Evolutionary conservation across 1,140 invertebrate species (phyloP).

Genomic region (Sycobia sp.): DNA sequence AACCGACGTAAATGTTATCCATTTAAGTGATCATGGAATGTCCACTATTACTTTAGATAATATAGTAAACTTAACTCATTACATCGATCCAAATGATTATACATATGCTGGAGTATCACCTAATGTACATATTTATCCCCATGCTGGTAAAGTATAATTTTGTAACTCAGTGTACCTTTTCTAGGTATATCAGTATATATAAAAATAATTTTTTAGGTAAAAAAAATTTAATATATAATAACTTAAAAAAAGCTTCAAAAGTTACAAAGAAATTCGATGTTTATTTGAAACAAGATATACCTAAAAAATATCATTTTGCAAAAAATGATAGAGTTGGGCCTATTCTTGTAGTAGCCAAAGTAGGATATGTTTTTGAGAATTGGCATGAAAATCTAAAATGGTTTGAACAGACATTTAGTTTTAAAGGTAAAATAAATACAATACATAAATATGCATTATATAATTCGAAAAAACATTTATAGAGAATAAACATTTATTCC

Average conservation of each 20-base stretch:
- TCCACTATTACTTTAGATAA: constrained; percentile 58
- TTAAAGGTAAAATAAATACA: constrained; percentile 50
- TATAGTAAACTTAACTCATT: constrained; percentile 67
- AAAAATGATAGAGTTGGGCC: constrained; percentile 66
- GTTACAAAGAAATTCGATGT: constrained; percentile 62
- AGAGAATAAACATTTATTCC: constrained; percentile 19
- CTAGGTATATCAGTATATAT: not conserved
- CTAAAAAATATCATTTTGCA: constrained; percentile 66
- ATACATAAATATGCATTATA: constrained; percentile 14
- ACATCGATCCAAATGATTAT: constrained; percentile 62
- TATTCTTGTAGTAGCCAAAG: constrained; percentile 65
- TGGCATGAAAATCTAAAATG: constrained; percentile 54
- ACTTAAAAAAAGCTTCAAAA: constrained; percentile 58
- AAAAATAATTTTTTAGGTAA: constrained; percentile 51
- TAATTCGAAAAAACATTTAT: constrained; percentile 20
- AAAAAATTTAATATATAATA: constrained; percentile 61
- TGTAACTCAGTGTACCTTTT: too few species aligned
- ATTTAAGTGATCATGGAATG: constrained; percentile 81
- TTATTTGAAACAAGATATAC: constrained; percentile 65
- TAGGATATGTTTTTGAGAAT: constrained; percentile 66
- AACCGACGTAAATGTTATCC: constrained; percentile 69
- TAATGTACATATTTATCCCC: constrained; percentile 63
- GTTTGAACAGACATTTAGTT: constrained; percentile 60
- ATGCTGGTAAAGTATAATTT: constrained; percentile 52
- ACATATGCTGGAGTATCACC: constrained; percentile 57